Conservation (phyloP, 92 coral and sea anemone genomes). For the Porites evermanni region DNA sequence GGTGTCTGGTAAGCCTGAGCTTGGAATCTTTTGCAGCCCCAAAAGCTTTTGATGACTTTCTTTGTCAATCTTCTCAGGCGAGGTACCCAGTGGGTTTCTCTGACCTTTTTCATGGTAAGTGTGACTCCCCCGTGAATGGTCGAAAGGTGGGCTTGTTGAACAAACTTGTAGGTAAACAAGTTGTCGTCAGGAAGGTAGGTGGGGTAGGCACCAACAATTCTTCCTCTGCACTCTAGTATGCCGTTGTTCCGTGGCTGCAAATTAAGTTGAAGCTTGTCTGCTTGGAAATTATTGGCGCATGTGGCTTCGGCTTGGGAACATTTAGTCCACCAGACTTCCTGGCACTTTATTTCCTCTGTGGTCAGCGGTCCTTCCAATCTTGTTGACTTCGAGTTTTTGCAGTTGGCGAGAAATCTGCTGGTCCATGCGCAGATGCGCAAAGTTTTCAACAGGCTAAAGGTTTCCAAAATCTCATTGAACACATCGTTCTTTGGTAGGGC, state of each 20-base stretch:
- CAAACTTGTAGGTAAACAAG: background rate
- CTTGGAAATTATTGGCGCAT: background rate
- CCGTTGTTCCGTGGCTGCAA: background rate
- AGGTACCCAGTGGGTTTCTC: conserved; percentile 21
- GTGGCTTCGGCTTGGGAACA: background rate
- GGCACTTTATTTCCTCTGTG: conserved; percentile 20
- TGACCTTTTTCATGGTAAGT: background rate
- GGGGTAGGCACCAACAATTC: conserved; percentile 6
- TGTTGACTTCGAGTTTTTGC: conserved; percentile 11
- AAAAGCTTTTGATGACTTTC: background rate
- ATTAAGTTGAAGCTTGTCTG: conserved; percentile 9
- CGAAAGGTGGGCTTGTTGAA: conserved; percentile 1
- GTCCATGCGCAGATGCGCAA: conserved; percentile 2
- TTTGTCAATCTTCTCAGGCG: conserved; percentile 13
- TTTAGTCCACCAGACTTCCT: conserved; percentile 23
- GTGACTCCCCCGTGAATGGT: conserved; percentile 18
- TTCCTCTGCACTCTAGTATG: conserved; percentile 14
- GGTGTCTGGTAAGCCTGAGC: too few relatives aligned
- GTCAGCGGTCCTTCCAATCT: conserved; percentile 15
- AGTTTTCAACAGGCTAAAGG: background rate
- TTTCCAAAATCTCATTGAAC: background rate
- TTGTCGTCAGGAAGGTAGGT: background rate
- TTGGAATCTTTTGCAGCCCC: too few relatives aligned
- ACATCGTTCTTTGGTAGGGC: background rate
- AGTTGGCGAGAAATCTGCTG: conserved; percentile 1